These are phyloP conservation scores for Eugnorisma glareosa DNA, from an alignment of 2,888 invertebrate genomes.

Conservation along the genomic window DNA sequence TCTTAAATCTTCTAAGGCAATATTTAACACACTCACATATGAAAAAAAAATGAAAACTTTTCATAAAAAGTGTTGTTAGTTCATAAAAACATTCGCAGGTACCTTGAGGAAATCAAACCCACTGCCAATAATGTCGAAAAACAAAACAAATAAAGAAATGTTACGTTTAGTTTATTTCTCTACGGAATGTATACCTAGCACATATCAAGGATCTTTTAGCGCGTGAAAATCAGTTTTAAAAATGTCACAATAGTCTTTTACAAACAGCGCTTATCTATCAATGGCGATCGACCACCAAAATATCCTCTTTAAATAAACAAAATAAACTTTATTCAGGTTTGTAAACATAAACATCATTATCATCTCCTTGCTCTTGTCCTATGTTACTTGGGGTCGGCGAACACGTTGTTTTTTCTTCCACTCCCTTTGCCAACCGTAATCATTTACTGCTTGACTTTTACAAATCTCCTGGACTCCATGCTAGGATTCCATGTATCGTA, in stretches of 20 bases:
- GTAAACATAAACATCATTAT: too few species aligned
- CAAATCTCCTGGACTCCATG: not conserved
- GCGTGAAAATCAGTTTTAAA: not conserved
- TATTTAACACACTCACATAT: not conserved
- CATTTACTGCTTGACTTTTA: not conserved
- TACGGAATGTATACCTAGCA: not conserved
- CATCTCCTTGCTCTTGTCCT: too few species aligned
- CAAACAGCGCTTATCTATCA: not conserved
- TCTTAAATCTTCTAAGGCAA: not conserved
- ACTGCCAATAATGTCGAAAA: slow-evolving; percentile 16
- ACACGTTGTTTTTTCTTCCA: too few species aligned
- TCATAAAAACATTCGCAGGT: not conserved
- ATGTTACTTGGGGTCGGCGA: too few species aligned
- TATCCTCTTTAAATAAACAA: not conserved
- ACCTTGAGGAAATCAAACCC: slow-evolving; percentile 36
- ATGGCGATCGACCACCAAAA: not conserved
- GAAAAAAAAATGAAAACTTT: not conserved
- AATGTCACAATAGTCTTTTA: not conserved
- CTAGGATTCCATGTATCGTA: not conserved
- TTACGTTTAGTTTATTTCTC: slow-evolving; percentile 14
- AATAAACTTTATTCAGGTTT: not conserved
- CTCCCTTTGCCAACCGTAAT: too few species aligned
- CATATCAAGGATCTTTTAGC: not conserved
- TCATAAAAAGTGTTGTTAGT: not conserved
- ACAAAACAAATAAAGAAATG: slow-evolving; percentile 30